Evolutionary conservation across 2,888 invertebrate species (phyloP).

Genomic region (Cephus nigrinus): DNA sequence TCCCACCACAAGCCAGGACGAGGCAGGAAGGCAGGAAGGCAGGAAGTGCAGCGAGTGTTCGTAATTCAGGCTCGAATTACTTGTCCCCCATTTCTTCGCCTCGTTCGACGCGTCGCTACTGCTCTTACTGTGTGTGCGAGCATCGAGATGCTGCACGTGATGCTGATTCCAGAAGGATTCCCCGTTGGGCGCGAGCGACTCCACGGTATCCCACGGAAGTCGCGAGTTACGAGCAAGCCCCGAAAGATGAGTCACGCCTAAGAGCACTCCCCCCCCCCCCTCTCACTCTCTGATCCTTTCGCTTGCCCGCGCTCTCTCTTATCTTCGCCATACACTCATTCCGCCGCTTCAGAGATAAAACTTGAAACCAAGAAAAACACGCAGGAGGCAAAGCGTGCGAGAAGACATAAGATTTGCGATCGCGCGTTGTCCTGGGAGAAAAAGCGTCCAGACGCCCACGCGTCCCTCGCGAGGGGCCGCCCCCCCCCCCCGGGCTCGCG

Average conservation of each 20-base stretch:
- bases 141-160: neutral
- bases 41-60: neutral
- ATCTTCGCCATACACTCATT: conserved; percentile 16
- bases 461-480: neutral
- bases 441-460: neutral
- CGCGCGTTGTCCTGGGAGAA: neutral
- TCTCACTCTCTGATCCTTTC: conserved; percentile 16
- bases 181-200: neutral
- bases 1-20: neutral
- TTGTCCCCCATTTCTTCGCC: neutral
- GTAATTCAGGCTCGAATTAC: neutral
- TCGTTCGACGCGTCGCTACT: neutral
- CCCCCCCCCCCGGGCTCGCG: no score
- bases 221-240: conserved; percentile 40
- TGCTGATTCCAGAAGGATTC: neutral
- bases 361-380: neutral
- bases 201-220: conserved; percentile 42
- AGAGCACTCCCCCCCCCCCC: conserved; percentile 15
- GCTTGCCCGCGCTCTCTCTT: conserved; percentile 3
- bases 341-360: conserved; percentile 2
- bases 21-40: neutral
- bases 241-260: conserved; percentile 46
- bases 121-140: neutral
- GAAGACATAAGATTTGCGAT: neutral
- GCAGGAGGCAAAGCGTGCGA: neutral